Evolutionary conservation across 2,888 invertebrate genomes (phyloP), one percentile per base, ranked within the genome.

Genomic region (Notodonta dromedarius): DNA sequence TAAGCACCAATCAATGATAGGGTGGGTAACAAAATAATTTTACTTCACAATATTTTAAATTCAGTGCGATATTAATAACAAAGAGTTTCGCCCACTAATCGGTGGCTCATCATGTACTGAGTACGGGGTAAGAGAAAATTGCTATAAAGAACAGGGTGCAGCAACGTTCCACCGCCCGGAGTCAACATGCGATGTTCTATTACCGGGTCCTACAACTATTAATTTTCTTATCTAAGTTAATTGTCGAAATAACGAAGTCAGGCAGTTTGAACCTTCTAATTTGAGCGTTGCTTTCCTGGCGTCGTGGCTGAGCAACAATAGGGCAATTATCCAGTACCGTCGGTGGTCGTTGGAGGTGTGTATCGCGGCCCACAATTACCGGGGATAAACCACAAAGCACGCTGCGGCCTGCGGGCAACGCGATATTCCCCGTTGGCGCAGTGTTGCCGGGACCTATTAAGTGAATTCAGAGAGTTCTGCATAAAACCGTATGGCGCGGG

Each of bases 251-350:
- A 87, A 87, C 83, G 85, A 86, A 87, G 85, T 84, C 83, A 74
- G 78, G 75, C 78, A 66, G 83, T 73, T 78, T 75, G 77, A 83
- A 82, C 84, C 87, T 87, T 88, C 84, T 89, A 87, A 90, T 89
- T 88, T 85, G 77, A 81, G 73, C 70, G 80, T 78, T 73, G 76
- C 83, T 85, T 87, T 81, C 85, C 84, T 77, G 85, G 86, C 78
- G 83, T 77, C 71, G 82, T 72, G 79, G 79, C 83, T 79, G 78
- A 79, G 83, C 82, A 88, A 91, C 89, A 91, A 92, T 89, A 84
- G 87, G 73, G 89, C 90, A 91, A 92, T 92, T 91, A 91, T 88
- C 87, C 85, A 87, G 87, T 88, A 89, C 87, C 85, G 85, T 83
- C 82, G 85, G 82, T 83, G 86, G 81, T 77, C 80, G 82, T 78